These are phyloP conservation scores for Sussaba pulchella DNA, from an alignment of 2,888 invertebrate species.

Conservation along the genomic window DNA sequence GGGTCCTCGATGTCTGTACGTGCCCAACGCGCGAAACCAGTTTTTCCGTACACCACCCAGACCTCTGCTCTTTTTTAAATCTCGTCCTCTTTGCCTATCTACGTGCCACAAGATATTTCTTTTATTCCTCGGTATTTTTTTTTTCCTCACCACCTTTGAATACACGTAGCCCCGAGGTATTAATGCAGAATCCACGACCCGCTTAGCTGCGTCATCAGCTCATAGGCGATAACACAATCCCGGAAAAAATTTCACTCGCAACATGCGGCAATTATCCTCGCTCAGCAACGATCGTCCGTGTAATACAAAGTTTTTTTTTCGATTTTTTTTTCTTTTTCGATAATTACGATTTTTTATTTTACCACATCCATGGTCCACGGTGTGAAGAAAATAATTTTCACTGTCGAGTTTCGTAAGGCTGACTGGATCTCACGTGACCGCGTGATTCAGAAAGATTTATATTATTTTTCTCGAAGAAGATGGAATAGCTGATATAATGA, in stretches of 20 bases:
- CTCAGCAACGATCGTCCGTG: too few relatives aligned
- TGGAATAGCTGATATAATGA: too few relatives aligned
- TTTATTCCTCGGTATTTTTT: not conserved
- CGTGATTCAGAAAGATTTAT: too few relatives aligned
- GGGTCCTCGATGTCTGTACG: constrained; percentile 59
- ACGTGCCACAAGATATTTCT: constrained; percentile 18
- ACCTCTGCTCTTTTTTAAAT: constrained; percentile 39
- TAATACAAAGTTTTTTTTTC: too few relatives aligned
- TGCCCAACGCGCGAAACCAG: constrained; percentile 67
- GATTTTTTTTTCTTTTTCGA: too few relatives aligned
- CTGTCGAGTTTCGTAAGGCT: too few relatives aligned
- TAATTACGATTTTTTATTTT: too few relatives aligned
- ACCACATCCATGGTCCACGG: too few relatives aligned
- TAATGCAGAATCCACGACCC: constrained; percentile 12
- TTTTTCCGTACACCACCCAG: constrained; percentile 47
- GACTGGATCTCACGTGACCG: too few relatives aligned
- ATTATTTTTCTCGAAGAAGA: too few relatives aligned
- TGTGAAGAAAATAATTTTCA: too few relatives aligned
- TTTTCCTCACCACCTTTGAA: constrained; percentile 25
- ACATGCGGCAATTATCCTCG: not conserved
- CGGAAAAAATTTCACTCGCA: not conserved
- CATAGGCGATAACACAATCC: not conserved
- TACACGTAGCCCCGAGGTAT: constrained; percentile 25
- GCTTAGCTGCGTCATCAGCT: constrained; percentile 9
- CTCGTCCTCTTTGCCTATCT: constrained; percentile 17